Conservation (phyloP, 1,140 invertebrate genomes). For the Matsumurasca onukii region DNA sequence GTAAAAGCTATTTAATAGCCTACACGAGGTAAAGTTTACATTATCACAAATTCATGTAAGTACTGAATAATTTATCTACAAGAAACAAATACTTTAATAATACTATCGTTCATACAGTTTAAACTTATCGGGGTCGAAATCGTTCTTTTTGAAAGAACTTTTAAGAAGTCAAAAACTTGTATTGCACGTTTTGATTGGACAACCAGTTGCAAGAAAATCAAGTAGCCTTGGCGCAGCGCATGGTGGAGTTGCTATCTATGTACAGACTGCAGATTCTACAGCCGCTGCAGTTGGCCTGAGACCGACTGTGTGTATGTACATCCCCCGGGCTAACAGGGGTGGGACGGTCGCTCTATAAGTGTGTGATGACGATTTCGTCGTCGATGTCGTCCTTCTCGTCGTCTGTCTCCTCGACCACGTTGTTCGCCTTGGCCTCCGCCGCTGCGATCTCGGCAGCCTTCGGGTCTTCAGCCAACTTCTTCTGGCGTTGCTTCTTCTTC, state of each 20-base stretch:
- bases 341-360: conserved; percentile 45
- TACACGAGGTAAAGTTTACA: no score
- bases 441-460: conserved; percentile 60
- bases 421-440: conserved; percentile 49
- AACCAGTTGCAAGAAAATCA: neutral
- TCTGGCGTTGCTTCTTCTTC: conserved; percentile 66
- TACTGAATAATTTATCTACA: no score
- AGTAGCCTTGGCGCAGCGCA: neutral
- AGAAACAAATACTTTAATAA: no score
- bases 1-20: no score
- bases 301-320: neutral
- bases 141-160: neutral
- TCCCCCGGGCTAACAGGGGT: neutral
- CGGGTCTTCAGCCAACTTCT: conserved; percentile 66
- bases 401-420: conserved; percentile 66
- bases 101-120: no score
- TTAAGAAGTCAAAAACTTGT: neutral
- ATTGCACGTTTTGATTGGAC: neutral
- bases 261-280: neutral
- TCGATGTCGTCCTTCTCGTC: conserved; percentile 82
- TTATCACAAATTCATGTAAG: no score
- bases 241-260: neutral
- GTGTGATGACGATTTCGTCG: conserved; percentile 82
- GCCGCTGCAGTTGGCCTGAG: neutral
- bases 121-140: no score